Conservation (phyloP, 2,797 vertebrate species). For the Glyptemys insculpta region DNA sequence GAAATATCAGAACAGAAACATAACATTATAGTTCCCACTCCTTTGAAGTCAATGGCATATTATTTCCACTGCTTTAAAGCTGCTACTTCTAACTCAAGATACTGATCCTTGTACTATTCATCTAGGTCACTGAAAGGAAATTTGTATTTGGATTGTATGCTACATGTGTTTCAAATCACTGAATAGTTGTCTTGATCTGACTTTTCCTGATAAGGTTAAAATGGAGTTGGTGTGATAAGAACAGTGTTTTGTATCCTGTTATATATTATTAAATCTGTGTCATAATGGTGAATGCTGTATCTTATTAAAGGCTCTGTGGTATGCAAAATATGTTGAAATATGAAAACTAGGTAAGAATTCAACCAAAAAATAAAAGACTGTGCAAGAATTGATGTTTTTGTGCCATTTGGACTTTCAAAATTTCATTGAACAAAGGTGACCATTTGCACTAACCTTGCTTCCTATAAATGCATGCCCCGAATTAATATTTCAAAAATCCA, state of each 20-base stretch:
- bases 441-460: not conserved
- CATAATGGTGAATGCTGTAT: not conserved
- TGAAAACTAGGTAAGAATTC: not conserved
- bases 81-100: slow-evolving; percentile 32
- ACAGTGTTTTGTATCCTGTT: not conserved
- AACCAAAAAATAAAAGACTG: not conserved
- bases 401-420: not conserved
- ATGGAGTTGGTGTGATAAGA: slow-evolving; percentile 43
- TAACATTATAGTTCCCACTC: not conserved
- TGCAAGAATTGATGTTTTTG: not conserved
- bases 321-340: not conserved
- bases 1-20: slow-evolving; percentile 1
- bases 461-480: not conserved
- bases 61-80: not conserved
- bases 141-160: slow-evolving; percentile 21
- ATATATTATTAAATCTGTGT: not conserved
- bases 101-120: slow-evolving; percentile 1
- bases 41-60: not conserved
- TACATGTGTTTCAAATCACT: slow-evolving; percentile 52
- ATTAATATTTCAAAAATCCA: not conserved
- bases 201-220: slow-evolving; percentile 62
- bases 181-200: slow-evolving; percentile 33
- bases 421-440: not conserved
- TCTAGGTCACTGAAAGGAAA: slow-evolving; percentile 20
- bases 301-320: not conserved